phyloP scores from a whole-genome alignment of 2,888 invertebrate genomes.

The Periphyllus acericola region DNA sequence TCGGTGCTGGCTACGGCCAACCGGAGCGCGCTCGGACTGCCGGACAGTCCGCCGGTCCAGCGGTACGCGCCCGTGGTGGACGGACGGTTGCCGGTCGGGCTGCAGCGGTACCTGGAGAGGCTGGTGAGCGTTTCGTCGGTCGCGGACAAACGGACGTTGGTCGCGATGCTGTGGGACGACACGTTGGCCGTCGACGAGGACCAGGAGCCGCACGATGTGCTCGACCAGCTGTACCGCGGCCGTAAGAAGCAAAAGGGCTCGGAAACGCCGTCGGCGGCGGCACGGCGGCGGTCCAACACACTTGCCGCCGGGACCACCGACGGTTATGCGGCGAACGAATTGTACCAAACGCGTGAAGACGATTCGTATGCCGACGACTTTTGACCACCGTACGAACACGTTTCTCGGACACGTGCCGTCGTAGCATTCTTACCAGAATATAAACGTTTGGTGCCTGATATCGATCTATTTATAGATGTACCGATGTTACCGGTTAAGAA shows the following conservation, averaged over 20 bases:
- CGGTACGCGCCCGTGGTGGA: background rate
- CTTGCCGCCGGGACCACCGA: background rate
- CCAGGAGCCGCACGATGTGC: background rate
- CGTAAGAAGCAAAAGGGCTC: background rate
- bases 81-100: background rate
- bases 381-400: no score
- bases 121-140: conserved; percentile 17
- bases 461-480: no score
- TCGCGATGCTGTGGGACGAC: background rate
- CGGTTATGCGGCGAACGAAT: background rate
- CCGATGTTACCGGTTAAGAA: no score
- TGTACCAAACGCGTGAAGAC: background rate
- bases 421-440: no score
- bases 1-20: background rate
- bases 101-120: background rate
- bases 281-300: background rate
- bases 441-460: no score
- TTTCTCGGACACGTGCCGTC: no score
- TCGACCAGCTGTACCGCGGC: background rate
- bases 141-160: background rate
- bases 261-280: background rate
- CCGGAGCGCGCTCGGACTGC: background rate
- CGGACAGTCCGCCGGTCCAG: background rate
- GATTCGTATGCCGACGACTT: no score
- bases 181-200: background rate